A percentile compares a stretch with the other conserved stretches of the same genome.
These are phyloP conservation scores for Podarcis raffonei DNA, from an alignment of 2,113 vertebrate species.

Conservation along the genomic window DNA sequence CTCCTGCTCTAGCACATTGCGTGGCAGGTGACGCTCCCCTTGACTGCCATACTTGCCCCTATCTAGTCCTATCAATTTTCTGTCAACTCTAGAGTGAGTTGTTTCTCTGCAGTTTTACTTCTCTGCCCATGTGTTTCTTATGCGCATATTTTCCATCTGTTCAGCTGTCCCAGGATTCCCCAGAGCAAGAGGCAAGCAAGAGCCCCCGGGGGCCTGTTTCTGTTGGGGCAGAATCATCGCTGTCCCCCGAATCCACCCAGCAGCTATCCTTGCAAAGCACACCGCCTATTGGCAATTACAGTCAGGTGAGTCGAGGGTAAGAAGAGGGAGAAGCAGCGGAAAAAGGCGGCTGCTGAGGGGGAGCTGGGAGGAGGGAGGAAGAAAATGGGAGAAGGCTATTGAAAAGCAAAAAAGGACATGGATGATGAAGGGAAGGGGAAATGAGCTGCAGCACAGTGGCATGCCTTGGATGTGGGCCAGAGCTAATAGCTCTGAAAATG, in stretches of 20 bases:
- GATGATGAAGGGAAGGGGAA: background rate
- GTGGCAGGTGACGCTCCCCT: background rate
- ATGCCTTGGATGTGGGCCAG: background rate
- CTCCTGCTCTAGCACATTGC: background rate
- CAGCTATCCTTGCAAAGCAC: constrained; percentile 77
- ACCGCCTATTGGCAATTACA: constrained; percentile 75
- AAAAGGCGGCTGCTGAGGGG: constrained; percentile 12
- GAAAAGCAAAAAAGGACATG: background rate
- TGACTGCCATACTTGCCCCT: background rate
- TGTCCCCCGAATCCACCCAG: constrained; percentile 77
- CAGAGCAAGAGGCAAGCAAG: constrained; percentile 82
- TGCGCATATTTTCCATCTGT: constrained; percentile 24
- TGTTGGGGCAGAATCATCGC: constrained; percentile 75
- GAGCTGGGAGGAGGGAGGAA: constrained; percentile 32
- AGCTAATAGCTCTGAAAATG: background rate
- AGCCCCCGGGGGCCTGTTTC: constrained; percentile 78
- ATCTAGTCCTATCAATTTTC: accelerated
- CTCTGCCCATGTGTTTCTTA: constrained; percentile 49
- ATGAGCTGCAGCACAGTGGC: background rate
- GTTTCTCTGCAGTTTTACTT: background rate
- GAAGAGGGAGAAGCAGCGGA: background rate
- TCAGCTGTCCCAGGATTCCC: constrained; percentile 81
- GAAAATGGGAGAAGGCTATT: background rate
- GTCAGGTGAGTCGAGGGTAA: constrained; percentile 69
- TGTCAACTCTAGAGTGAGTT: background rate